Percentiles rank a stretch among this genome's conserved stretches.
phyloP scores from a whole-genome alignment of 2,888 invertebrate genomes.

The Imbricaverruca yamaguchii region DNA sequence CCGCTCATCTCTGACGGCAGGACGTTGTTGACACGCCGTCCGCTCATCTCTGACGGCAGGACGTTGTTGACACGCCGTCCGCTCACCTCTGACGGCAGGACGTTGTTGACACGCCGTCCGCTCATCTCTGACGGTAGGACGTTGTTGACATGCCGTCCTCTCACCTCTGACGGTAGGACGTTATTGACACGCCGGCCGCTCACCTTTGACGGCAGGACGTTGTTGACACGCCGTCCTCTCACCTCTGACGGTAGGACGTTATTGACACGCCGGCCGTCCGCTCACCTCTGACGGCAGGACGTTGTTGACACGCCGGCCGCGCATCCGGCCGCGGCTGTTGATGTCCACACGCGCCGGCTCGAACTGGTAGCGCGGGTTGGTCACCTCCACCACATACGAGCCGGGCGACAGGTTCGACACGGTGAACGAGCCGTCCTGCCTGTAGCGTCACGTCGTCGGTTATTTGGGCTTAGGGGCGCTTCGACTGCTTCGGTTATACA shows the following conservation, averaged over 20 bases:
- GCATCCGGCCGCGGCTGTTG: slow-evolving; percentile 90
- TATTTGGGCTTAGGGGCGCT: no score
- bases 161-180: slow-evolving; percentile 79
- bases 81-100: slow-evolving; percentile 83
- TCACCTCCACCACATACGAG: slow-evolving; percentile 87
- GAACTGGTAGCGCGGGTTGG: slow-evolving; percentile 83
- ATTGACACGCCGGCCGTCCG: slow-evolving; percentile 66
- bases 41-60: slow-evolving; percentile 71
- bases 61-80: slow-evolving; percentile 90
- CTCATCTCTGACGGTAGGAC: no score
- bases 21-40: no score
- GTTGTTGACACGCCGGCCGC: slow-evolving; percentile 88
- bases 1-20: no score
- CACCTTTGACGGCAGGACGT: slow-evolving; percentile 83
- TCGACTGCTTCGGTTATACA: no score
- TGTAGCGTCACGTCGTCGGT: not conserved
- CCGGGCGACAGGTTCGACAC: slow-evolving; percentile 82
- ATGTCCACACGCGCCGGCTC: slow-evolving; percentile 95
- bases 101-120: slow-evolving; percentile 85
- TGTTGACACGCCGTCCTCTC: slow-evolving; percentile 68
- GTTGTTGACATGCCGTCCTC: no score
- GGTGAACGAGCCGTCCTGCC: slow-evolving; percentile 74
- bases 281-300: slow-evolving; percentile 79
- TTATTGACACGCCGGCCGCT: slow-evolving; percentile 88
- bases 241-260: slow-evolving; percentile 86